A percentile compares a stretch with the other conserved stretches of the same genome.
Evolutionary conservation across 2,113 vertebrate genomes (phyloP).

Genomic region (Turnix velox): DNA sequence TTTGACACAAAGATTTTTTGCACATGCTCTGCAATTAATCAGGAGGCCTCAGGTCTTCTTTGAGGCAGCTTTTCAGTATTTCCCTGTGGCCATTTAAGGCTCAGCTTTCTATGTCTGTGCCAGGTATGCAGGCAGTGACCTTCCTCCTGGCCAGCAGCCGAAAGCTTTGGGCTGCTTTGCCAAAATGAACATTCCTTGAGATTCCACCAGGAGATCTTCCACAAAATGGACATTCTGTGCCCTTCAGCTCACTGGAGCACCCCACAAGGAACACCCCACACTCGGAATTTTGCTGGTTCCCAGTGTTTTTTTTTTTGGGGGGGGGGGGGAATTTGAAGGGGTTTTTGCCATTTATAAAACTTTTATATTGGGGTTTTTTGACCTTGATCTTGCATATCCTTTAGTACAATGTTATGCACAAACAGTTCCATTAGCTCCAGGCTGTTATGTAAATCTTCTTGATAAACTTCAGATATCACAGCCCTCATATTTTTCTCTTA

Average conservation of each 20-base stretch:
- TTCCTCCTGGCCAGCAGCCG: not conserved
- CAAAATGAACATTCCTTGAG: not conserved
- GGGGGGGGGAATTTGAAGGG: not conserved
- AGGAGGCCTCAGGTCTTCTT: not conserved
- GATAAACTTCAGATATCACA: not conserved
- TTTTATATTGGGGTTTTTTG: not conserved
- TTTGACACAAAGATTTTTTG: not conserved
- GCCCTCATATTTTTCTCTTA: not conserved
- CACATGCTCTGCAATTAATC: not conserved
- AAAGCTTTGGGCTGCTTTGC: not conserved
- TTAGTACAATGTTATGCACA: not conserved
- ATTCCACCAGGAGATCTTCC: not conserved
- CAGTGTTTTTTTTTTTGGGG: not conserved
- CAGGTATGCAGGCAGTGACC: not conserved
- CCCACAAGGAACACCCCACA: accelerated
- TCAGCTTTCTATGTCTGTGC: not conserved
- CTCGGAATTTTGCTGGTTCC: not conserved
- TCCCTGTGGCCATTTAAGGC: not conserved
- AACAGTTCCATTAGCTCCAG: not conserved
- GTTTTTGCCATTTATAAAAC: not conserved
- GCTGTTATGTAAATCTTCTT: not conserved
- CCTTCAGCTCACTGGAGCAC: not conserved
- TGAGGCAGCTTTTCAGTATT: not conserved
- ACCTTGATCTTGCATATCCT: not conserved
- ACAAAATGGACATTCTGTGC: accelerated